Evolutionary conservation across 2,888 invertebrate genomes (phyloP).

Genomic region (Nesidiocoris tenuis): DNA sequence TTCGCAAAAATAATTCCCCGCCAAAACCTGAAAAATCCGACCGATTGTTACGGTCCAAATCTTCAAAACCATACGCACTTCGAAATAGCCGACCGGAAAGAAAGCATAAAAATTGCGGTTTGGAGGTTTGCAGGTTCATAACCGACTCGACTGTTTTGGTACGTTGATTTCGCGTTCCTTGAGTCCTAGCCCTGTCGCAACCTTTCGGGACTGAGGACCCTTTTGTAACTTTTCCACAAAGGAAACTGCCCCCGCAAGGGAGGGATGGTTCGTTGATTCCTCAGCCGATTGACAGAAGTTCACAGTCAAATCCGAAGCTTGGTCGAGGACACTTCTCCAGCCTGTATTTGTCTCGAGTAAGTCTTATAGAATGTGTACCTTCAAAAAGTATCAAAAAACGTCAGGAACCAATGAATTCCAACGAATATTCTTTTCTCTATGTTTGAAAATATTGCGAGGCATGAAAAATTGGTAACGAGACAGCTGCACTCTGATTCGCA

Average conservation of each 20-base stretch:
- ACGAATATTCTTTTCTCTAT: too few relatives aligned
- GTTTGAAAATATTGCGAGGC: too few relatives aligned
- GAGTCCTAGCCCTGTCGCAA: constrained; percentile 6
- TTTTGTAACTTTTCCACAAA: constrained; percentile 9
- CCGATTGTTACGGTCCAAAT: neutral
- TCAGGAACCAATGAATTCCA: too few relatives aligned
- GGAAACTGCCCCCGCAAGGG: constrained; percentile 9
- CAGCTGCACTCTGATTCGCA: too few relatives aligned
- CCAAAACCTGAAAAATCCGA: too few relatives aligned
- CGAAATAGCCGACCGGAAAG: constrained; percentile 4
- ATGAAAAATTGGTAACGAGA: too few relatives aligned
- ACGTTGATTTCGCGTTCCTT: constrained; percentile 30
- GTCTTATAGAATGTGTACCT: too few relatives aligned
- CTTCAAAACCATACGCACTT: constrained; percentile 13
- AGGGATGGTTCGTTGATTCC: constrained; percentile 26
- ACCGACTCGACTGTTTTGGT: constrained; percentile 22
- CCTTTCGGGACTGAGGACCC: constrained; percentile 10
- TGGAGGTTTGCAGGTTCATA: constrained; percentile 10
- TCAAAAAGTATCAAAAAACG: too few relatives aligned
- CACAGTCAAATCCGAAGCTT: constrained; percentile 21
- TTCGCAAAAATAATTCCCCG: too few relatives aligned
- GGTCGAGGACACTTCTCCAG: neutral
- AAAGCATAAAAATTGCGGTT: constrained; percentile 26
- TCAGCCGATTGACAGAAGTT: neutral
- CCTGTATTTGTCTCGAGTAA: neutral